These are phyloP conservation scores for Ceratosolen fusciceps DNA, from an alignment of 1,140 invertebrate genomes.

Conservation along the genomic window DNA sequence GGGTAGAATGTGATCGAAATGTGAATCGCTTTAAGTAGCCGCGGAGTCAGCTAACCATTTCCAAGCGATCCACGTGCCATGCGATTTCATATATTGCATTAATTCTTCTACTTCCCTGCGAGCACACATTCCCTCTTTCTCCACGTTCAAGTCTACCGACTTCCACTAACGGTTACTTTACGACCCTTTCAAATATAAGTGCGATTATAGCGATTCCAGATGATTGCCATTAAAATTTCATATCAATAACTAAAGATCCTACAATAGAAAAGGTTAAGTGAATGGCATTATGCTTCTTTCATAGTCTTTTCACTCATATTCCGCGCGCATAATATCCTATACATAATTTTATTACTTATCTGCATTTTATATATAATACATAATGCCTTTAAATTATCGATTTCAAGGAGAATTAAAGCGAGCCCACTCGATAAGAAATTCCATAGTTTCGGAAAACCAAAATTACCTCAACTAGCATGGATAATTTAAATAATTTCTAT, in stretches of 20 bases:
- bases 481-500: too few species aligned
- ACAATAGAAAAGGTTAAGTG: background rate
- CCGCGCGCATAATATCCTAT: background rate
- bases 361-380: background rate
- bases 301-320: background rate
- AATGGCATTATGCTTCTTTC: slow-evolving; percentile 30
- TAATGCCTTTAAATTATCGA: too few species aligned
- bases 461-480: too few species aligned
- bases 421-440: too few species aligned
- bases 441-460: too few species aligned
- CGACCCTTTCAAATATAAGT: slow-evolving; percentile 43
- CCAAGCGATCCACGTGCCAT: slow-evolving; percentile 52
- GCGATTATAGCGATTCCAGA: slow-evolving; percentile 50
- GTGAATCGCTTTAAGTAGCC: slow-evolving; percentile 54
- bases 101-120: slow-evolving; percentile 44
- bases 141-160: slow-evolving; percentile 23
- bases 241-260: slow-evolving; percentile 7
- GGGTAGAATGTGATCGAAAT: slow-evolving; percentile 54
- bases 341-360: background rate
- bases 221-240: slow-evolving; percentile 42
- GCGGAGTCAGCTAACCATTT: slow-evolving; percentile 55
- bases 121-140: background rate
- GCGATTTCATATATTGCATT: slow-evolving; percentile 59
- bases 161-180: slow-evolving; percentile 19
- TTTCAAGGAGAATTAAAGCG: too few species aligned